Conservation (phyloP, 2,888 invertebrate species). For the Galeopsomyia nigrocyanea region DNA sequence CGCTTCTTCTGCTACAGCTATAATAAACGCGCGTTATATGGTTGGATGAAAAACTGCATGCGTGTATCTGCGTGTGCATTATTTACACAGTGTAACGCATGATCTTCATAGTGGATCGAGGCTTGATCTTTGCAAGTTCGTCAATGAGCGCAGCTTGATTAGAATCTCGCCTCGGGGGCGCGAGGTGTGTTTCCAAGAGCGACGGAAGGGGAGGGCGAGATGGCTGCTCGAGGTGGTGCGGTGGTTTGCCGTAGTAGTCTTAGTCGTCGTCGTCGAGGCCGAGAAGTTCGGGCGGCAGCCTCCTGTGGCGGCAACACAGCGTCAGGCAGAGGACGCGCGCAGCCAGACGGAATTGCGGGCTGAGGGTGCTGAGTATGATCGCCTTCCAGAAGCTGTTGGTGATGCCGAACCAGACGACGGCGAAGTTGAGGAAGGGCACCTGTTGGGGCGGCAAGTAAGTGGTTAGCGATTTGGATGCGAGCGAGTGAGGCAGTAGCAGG, state of each 20-base stretch:
- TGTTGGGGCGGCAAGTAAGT: slow-evolving; percentile 65
- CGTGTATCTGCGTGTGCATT: not conserved
- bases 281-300: slow-evolving; percentile 87
- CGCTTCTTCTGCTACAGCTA: slow-evolving; percentile 10
- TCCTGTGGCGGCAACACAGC: slow-evolving; percentile 88
- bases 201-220: too few relatives aligned
- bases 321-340: slow-evolving; percentile 89
- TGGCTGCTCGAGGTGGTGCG: slow-evolving; percentile 7
- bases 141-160: slow-evolving; percentile 3
- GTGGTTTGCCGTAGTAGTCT: slow-evolving; percentile 34
- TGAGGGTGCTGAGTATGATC: slow-evolving; percentile 88
- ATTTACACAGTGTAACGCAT: not conserved
- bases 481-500: not conserved
- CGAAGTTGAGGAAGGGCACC: slow-evolving; percentile 90
- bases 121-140: slow-evolving; percentile 2
- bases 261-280: slow-evolving; percentile 90
- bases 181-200: too few relatives aligned
- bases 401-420: slow-evolving; percentile 94
- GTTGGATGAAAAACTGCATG: slow-evolving; percentile 1
- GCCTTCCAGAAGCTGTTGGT: slow-evolving; percentile 97
- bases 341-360: slow-evolving; percentile 93
- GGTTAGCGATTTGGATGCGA: slow-evolving; percentile 11
- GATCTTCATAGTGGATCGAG: too few relatives aligned
- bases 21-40: not conserved
- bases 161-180: slow-evolving; percentile 29